These are phyloP conservation scores for Drosophila rubida DNA, from an alignment of 2,888 invertebrate species.

Conservation along the genomic window DNA sequence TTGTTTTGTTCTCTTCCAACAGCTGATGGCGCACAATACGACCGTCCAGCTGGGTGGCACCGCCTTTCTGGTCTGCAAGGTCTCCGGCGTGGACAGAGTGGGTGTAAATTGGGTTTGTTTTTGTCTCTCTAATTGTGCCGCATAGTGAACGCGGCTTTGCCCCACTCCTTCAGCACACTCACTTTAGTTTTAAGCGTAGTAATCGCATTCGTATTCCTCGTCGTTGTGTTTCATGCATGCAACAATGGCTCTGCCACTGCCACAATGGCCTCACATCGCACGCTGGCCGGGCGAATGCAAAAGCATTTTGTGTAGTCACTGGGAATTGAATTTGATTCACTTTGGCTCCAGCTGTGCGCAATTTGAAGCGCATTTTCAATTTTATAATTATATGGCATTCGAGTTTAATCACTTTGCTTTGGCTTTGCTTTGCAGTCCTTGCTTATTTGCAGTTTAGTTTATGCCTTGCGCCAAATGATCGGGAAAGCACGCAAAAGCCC, in stretches of 20 bases:
- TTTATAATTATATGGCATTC: slow-evolving; percentile 46
- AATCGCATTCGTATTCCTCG: slow-evolving; percentile 2
- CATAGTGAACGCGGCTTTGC: slow-evolving; percentile 3
- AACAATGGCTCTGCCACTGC: slow-evolving; percentile 11
- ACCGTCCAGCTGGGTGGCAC: slow-evolving; percentile 85
- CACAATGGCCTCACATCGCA: background rate
- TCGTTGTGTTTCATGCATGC: slow-evolving; percentile 29
- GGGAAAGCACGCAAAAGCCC: slow-evolving; percentile 63
- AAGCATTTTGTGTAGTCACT: slow-evolving; percentile 37
- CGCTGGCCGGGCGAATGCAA: background rate
- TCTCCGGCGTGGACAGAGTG: slow-evolving; percentile 85
- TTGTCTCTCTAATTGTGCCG: slow-evolving; percentile 65
- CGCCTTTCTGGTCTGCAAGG: slow-evolving; percentile 85
- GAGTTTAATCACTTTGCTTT: slow-evolving; percentile 10
- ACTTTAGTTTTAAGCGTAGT: slow-evolving; percentile 1
- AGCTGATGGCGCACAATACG: slow-evolving; percentile 86
- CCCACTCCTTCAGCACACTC: slow-evolving; percentile 11
- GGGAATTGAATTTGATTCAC: slow-evolving; percentile 32
- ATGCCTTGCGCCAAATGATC: slow-evolving; percentile 6
- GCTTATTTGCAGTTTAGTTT: slow-evolving; percentile 29
- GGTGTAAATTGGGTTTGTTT: slow-evolving; percentile 86
- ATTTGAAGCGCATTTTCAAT: slow-evolving; percentile 29
- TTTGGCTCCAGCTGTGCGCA: slow-evolving; percentile 31
- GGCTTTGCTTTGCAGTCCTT: background rate
- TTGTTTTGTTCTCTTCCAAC: slow-evolving; percentile 44